phyloP scores from a whole-genome alignment of 2,797 vertebrate species.

The Trachurus trachurus region DNA sequence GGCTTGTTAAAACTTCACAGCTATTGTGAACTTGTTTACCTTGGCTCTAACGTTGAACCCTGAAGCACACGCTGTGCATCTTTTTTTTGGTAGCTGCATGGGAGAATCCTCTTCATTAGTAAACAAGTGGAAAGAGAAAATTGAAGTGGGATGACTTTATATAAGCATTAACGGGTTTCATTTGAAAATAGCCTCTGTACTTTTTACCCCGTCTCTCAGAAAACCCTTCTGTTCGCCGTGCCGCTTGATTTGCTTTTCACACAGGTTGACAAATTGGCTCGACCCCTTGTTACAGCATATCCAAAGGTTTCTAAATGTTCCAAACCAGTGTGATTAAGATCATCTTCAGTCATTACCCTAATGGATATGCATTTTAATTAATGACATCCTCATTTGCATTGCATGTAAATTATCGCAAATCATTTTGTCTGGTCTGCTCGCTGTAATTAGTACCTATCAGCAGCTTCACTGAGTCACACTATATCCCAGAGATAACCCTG shows the following conservation, averaged over 20 bases:
- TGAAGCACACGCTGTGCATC: background rate
- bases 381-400: slow-evolving; percentile 85
- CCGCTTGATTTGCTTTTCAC: slow-evolving; percentile 43
- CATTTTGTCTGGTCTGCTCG: slow-evolving; percentile 77
- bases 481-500: slow-evolving; percentile 62
- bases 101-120: slow-evolving; percentile 45
- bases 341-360: slow-evolving; percentile 83
- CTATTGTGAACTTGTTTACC: slow-evolving; percentile 45
- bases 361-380: slow-evolving; percentile 85
- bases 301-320: slow-evolving; percentile 76
- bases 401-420: slow-evolving; percentile 84
- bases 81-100: slow-evolving; percentile 19
- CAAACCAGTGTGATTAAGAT: slow-evolving; percentile 76
- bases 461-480: slow-evolving; percentile 62
- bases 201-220: slow-evolving; percentile 39
- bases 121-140: slow-evolving; percentile 36
- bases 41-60: slow-evolving; percentile 24
- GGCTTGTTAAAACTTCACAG: slow-evolving; percentile 53
- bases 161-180: slow-evolving; percentile 18
- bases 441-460: slow-evolving; percentile 77
- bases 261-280: slow-evolving; percentile 67
- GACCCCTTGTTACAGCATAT: slow-evolving; percentile 67
- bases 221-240: slow-evolving; percentile 12
- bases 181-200: slow-evolving; percentile 17
- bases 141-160: slow-evolving; percentile 9